phyloP scores from a whole-genome alignment of 1,140 invertebrate species.

The Polyergus mexicanus region DNA sequence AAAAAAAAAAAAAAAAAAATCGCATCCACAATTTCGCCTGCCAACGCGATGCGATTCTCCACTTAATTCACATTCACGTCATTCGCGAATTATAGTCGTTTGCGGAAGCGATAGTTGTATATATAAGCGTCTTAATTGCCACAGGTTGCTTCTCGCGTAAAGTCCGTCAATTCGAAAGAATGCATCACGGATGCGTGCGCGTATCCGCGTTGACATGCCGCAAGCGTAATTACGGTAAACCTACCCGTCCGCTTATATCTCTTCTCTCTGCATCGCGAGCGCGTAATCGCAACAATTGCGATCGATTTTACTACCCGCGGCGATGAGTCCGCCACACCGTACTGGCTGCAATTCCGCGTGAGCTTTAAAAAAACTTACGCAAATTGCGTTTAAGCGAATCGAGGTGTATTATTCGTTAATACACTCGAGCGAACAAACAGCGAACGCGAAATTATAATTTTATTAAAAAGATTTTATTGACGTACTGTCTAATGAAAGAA shows the following conservation, averaged over 20 bases:
- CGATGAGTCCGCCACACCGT: constrained; percentile 16
- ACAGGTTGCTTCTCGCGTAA: neutral
- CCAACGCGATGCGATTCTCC: neutral
- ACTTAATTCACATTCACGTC: neutral
- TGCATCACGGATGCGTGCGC: constrained; percentile 24
- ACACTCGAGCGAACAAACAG: neutral
- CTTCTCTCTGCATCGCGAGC: constrained; percentile 18
- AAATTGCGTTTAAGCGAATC: constrained; percentile 10
- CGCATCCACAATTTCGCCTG: neutral
- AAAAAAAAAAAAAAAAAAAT: neutral
- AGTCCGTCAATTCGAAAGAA: neutral
- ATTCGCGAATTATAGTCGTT: neutral
- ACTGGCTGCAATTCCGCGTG: neutral
- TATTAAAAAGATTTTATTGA: constrained; percentile 20
- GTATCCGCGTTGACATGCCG: constrained; percentile 10
- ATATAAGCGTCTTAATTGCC: constrained; percentile 20
- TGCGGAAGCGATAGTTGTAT: neutral
- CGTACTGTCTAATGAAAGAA: neutral
- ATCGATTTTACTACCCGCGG: constrained; percentile 28
- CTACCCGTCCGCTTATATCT: constrained; percentile 39
- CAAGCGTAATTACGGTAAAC: constrained; percentile 46
- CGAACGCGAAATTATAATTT: constrained; percentile 9
- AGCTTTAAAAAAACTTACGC: constrained; percentile 30
- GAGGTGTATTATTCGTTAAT: constrained; percentile 14
- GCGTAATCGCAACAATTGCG: constrained; percentile 43